Conservation (phyloP, 2,113 vertebrate genomes). For the Triplophysa tibetana region DNA sequence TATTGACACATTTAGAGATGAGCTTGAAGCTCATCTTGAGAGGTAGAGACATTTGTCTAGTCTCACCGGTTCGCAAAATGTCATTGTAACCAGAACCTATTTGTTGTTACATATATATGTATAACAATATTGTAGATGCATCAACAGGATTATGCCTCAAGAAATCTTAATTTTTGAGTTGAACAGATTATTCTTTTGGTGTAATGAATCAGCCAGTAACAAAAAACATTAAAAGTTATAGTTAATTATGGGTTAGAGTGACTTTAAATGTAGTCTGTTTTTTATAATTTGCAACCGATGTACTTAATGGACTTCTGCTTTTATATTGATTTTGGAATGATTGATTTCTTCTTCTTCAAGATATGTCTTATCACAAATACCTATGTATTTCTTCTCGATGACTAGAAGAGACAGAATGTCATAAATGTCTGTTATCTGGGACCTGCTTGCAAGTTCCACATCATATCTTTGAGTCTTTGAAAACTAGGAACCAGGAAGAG, state of each 20-base stretch:
- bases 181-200: background rate
- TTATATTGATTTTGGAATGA: background rate
- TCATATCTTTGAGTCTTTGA: background rate
- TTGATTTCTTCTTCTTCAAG: background rate
- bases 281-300: too few relatives aligned
- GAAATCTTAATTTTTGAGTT: background rate
- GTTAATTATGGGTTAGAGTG: too few relatives aligned
- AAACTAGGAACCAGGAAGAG: conserved; percentile 5
- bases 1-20: conserved; percentile 8
- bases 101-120: background rate
- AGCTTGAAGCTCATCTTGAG: background rate
- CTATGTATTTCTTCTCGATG: background rate
- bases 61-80: background rate
- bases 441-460: background rate
- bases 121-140: background rate
- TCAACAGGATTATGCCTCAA: background rate
- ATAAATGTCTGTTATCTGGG: too few relatives aligned
- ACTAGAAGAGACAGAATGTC: background rate
- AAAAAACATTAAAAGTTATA: too few relatives aligned
- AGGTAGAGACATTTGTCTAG: background rate
- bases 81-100: background rate
- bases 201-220: too few relatives aligned
- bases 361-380: conserved; percentile 3
- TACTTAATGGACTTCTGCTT: conserved; percentile 41
- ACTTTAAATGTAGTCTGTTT: too few relatives aligned